Conservation (phyloP, 1,140 invertebrate genomes). For the Polypedilum pembai region DNA sequence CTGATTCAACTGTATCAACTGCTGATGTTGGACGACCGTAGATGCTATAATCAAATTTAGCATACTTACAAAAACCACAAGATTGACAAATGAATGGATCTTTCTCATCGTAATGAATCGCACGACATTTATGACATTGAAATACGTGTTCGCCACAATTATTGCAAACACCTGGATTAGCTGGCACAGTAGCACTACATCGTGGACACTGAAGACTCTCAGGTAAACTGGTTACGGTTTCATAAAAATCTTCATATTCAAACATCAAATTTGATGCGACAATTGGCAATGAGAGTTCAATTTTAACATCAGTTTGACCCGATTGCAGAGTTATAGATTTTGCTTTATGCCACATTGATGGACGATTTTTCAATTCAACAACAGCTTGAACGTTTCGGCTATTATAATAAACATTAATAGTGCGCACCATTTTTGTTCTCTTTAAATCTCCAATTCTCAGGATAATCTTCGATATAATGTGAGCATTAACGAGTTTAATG, state of each 20-base stretch:
- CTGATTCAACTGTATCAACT: slow-evolving; percentile 93
- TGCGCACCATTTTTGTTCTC: slow-evolving; percentile 93
- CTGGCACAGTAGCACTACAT: slow-evolving; percentile 91
- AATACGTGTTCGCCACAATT: slow-evolving; percentile 99
- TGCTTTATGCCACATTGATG: slow-evolving; percentile 91
- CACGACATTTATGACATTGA: slow-evolving; percentile 95
- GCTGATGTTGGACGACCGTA: slow-evolving; percentile 86
- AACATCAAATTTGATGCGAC: slow-evolving; percentile 98
- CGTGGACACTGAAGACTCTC: slow-evolving; percentile 94
- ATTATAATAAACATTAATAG: slow-evolving; percentile 95
- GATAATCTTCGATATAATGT: slow-evolving; percentile 90
- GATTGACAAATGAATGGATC: slow-evolving; percentile 98
- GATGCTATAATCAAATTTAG: slow-evolving; percentile 95
- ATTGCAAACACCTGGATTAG: slow-evolving; percentile 93
- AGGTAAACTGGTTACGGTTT: slow-evolving; percentile 69
- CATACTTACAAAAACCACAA: slow-evolving; percentile 98
- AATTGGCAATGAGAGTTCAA: slow-evolving; percentile 92
- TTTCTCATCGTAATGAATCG: slow-evolving; percentile 98
- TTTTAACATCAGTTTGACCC: slow-evolving; percentile 88
- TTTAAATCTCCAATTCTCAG: slow-evolving; percentile 92
- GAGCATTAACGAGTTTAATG: slow-evolving; percentile 88
- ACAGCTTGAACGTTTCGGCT: slow-evolving; percentile 92
- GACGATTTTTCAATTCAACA: slow-evolving; percentile 86
- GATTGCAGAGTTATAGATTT: slow-evolving; percentile 82
- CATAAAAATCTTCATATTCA: slow-evolving; percentile 96